phyloP scores from a whole-genome alignment of 92 coral and sea anemone species.

The Zoanthus sansibaricus region DNA sequence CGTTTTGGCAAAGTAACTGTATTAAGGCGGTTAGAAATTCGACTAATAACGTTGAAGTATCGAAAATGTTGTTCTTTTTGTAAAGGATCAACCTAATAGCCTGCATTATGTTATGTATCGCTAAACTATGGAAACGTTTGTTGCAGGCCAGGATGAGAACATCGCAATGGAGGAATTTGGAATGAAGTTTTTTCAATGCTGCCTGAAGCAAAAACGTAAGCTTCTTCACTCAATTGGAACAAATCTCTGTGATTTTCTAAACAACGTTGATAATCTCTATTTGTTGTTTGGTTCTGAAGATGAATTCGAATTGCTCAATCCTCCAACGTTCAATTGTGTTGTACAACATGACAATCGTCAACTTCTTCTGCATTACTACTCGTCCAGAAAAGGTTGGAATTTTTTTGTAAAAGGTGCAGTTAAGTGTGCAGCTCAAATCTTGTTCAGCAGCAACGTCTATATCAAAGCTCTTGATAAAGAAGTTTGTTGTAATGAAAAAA shows the following conservation, averaged over 20 bases:
- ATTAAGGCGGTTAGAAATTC: neutral
- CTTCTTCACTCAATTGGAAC: constrained; percentile 75
- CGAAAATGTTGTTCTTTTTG: neutral
- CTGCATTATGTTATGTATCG: neutral
- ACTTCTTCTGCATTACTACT: constrained; percentile 78
- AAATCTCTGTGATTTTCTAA: constrained; percentile 81
- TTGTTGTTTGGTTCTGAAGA: constrained; percentile 68
- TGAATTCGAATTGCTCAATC: constrained; percentile 62
- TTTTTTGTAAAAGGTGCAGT: constrained; percentile 76
- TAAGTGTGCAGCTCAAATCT: constrained; percentile 75
- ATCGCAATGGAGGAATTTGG: constrained; percentile 70
- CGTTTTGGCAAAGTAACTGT: neutral
- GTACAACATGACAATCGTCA: constrained; percentile 58
- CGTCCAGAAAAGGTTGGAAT: constrained; percentile 80
- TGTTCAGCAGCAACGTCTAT: constrained; percentile 51
- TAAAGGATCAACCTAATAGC: neutral
- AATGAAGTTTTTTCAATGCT: constrained; percentile 65
- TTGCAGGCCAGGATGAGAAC: constrained; percentile 53
- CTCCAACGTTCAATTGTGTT: constrained; percentile 76
- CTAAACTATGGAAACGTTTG: neutral
- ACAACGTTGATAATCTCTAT: constrained; percentile 82
- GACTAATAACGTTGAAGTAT: neutral
- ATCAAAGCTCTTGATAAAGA: constrained; percentile 6
- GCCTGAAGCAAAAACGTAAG: constrained; percentile 37
- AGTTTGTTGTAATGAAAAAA: neutral